Evolutionary conservation across 92 coral and sea anemone genomes (phyloP), one percentile per base, ranked within the genome.

Genomic region (Zoanthus sansibaricus): DNA sequence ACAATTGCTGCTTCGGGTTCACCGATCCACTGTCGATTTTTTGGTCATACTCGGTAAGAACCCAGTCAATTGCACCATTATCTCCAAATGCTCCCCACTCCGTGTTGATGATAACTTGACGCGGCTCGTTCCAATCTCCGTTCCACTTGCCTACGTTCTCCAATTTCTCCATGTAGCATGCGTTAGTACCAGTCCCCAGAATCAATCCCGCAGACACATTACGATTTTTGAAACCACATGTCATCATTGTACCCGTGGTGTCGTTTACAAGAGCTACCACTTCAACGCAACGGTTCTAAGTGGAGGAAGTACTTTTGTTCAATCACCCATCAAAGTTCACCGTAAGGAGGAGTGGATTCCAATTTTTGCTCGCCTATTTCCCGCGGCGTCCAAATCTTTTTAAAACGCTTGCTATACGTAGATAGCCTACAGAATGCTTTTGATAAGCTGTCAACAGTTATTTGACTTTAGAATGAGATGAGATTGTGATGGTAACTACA

Each of bases 81-180:
- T 97, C 99, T 15, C 99, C 99, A 93, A 97, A 97, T 51, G 99
- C 99, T 7, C 99, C 99, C 99, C 99, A 97, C 80, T 97, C 99
- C 6, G 99, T 97, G 87, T 97, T 97, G 51, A 97, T 94, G 68
- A 97, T 95, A n/a, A 97, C 99, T 77, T 95, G 93, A 9, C 87
- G 91, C 8, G 98, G 96, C 16, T 88, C 89, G 73, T 75, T 75
- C 61, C 75, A 85, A 74, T 97, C 97, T 1, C 96, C 99, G 46
- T 86, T 87, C 99, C 99, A 97, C 32, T 97, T 97, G 55, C 78
- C 89, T 0, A 97, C 94, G 47, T 90, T 95, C 37, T 97, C 97
- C 73, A 97, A 72, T 37, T 88, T 91, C 86, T 97, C 99, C 98
- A 97, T 95, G 55, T 95, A 97, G 83, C 99, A 97, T 1, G 94